Evolutionary conservation across 2,888 invertebrate species (phyloP).

Genomic region (Nesidiocoris tenuis): DNA sequence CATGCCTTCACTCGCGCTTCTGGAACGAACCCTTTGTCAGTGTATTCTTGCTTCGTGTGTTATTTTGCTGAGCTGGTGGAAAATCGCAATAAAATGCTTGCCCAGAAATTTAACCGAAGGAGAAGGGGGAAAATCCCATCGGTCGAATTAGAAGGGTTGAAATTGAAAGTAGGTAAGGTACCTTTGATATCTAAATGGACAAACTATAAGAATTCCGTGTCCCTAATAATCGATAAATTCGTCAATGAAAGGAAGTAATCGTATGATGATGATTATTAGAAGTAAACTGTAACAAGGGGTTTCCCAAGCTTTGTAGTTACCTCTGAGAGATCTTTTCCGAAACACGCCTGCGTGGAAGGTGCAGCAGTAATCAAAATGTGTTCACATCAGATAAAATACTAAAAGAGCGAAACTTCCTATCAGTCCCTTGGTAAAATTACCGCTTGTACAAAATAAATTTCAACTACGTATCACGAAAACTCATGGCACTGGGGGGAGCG

Average conservation of each 20-base stretch:
- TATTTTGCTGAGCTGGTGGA: too few species aligned
- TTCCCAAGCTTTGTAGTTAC: slow-evolving; percentile 62
- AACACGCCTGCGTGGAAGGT: slow-evolving; percentile 71
- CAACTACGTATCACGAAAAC: too few species aligned
- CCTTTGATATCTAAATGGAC: slow-evolving; percentile 4
- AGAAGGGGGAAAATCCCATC: slow-evolving; percentile 40
- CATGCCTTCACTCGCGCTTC: too few species aligned
- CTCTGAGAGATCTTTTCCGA: slow-evolving; percentile 96
- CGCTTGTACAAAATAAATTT: background rate
- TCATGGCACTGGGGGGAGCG: background rate
- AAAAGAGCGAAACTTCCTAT: background rate
- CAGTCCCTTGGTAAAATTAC: background rate
- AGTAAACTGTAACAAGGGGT: slow-evolving; percentile 48
- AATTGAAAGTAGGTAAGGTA: too few species aligned
- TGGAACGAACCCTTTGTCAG: too few species aligned
- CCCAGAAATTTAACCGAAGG: too few species aligned
- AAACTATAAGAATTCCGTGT: background rate
- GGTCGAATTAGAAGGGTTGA: slow-evolving; percentile 46
- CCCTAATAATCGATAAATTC: background rate
- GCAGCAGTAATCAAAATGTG: slow-evolving; percentile 53
- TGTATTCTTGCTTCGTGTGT: too few species aligned
- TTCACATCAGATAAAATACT: slow-evolving; percentile 47
- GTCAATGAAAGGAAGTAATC: background rate
- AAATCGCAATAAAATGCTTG: too few species aligned
- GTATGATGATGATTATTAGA: background rate